Percentiles rank a stretch among this genome's conserved stretches.
phyloP scores from a whole-genome alignment of 2,888 invertebrate species.

The Drosophila birchii region DNA sequence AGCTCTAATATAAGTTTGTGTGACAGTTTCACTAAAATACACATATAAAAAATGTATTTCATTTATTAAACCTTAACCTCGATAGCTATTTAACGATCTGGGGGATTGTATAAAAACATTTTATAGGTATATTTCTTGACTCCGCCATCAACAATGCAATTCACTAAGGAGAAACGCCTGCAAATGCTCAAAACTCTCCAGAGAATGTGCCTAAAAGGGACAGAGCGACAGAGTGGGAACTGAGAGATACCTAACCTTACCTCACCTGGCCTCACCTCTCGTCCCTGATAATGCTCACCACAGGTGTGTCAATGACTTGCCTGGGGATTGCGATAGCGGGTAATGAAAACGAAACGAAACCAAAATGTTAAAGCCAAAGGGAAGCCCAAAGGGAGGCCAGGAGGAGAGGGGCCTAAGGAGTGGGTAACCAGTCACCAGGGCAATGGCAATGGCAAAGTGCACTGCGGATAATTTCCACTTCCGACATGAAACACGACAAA shows the following conservation, averaged over 20 bases:
- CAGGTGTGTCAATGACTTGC: slow-evolving; percentile 78
- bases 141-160: slow-evolving; percentile 32
- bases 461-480: slow-evolving; percentile 75
- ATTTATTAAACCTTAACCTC: neutral
- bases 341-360: slow-evolving; percentile 77
- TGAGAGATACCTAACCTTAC: slow-evolving; percentile 17
- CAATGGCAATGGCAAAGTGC: slow-evolving; percentile 62
- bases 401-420: slow-evolving; percentile 9
- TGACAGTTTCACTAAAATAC: neutral
- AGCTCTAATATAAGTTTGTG: neutral
- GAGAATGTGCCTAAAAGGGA: slow-evolving; percentile 11
- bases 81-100: slow-evolving; percentile 12
- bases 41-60: neutral
- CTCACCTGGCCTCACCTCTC: slow-evolving; percentile 23
- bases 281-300: slow-evolving; percentile 45
- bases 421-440: slow-evolving; percentile 60
- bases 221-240: neutral
- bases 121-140: slow-evolving; percentile 5
- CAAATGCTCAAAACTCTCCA: slow-evolving; percentile 32
- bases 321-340: slow-evolving; percentile 61
- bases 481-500: slow-evolving; percentile 75
- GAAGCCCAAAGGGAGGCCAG: slow-evolving; percentile 27
- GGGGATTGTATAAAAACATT: slow-evolving; percentile 6
- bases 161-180: slow-evolving; percentile 29
- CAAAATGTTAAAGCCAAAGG: slow-evolving; percentile 53